Percentiles rank a stretch among this genome's conserved stretches.
These are phyloP conservation scores for Archilochus colubris DNA, from an alignment of 2,113 vertebrate genomes.

Conservation along the genomic window DNA sequence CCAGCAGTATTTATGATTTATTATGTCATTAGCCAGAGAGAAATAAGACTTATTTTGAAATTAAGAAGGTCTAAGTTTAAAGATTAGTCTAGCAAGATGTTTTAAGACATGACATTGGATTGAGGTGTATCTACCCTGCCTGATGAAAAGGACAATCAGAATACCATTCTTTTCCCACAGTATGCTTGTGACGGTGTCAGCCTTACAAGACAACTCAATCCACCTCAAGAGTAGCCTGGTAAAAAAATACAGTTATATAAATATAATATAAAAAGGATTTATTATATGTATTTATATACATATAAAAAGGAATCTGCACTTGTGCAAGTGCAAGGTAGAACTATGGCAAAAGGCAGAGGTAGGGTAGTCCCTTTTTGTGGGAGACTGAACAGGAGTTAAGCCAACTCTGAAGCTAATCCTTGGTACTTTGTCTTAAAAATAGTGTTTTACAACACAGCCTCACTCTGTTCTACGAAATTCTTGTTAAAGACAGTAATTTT, in stretches of 20 bases:
- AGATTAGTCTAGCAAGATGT: background rate
- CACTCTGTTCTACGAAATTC: background rate
- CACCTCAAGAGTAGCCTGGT: background rate
- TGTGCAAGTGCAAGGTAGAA: background rate
- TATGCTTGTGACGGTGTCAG: fast-evolving
- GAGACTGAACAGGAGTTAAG: background rate
- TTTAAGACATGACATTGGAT: background rate
- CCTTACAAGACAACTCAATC: background rate
- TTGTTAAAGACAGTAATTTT: conserved; percentile 48
- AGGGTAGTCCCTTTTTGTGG: background rate
- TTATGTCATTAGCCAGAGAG: background rate
- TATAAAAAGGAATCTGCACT: background rate
- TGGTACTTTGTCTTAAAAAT: background rate
- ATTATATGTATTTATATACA: no score
- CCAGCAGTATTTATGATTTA: background rate
- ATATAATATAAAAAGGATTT: no score
- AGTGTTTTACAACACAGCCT: conserved; percentile 6
- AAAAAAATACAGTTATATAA: background rate
- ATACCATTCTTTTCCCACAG: background rate
- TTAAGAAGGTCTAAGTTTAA: background rate
- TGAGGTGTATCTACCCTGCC: background rate
- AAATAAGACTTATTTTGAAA: background rate
- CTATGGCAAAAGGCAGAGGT: background rate
- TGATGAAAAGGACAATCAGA: background rate
- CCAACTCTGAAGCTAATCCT: background rate